Evolutionary conservation across 2,888 invertebrate genomes (phyloP), one percentile per base, ranked within the genome.

Genomic region (Apodemia mormo): DNA sequence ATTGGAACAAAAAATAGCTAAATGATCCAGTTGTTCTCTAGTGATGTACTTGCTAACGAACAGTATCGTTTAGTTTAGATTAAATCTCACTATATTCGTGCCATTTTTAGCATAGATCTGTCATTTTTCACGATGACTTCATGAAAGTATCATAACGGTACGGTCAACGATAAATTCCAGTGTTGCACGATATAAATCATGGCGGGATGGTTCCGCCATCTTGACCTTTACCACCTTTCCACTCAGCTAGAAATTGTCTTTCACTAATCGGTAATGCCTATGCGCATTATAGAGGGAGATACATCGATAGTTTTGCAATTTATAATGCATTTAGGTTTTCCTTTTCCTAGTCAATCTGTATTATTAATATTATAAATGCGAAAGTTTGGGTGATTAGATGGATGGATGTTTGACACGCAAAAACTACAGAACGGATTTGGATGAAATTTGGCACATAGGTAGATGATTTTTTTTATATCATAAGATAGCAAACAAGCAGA

Each of bases 201-300:
- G 73, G 68, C 71, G 70, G 73, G 56, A 68, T 71, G 66, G 76
- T 76, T 72, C 75, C 75, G 75, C 74, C 75, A 74, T 80, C 76
- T 76, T 74, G 76, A 79, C 77, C 76, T 73, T 73, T 64, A 74
- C 76, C 61, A 64, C 37, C n/a, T 64, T 58, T 54, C 29, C 61
- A 14, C 61, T 64, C 61, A 64, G 14, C 75, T 76, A 79, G 79
- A 85, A 87, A 89, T 89, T 85, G 85, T 85, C 85, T 87, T 81
- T 85, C 81, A 80, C 86, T 81, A 87, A 88, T 89, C 85, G 83
- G 83, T 89, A 88, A 88, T 88, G 78, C 76, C 65, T 68, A 65
- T 52, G 70, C 68, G 70, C 69, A 45, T 8, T 14, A 65, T 43
- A n/a, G 52, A 64, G 30, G 65, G 49, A 52, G 33, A 33, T 64